Percentiles rank a stretch among this genome's conserved stretches.
Conservation (phyloP, 2,888 invertebrate species). For the Dolichomitus sp. region DNA sequence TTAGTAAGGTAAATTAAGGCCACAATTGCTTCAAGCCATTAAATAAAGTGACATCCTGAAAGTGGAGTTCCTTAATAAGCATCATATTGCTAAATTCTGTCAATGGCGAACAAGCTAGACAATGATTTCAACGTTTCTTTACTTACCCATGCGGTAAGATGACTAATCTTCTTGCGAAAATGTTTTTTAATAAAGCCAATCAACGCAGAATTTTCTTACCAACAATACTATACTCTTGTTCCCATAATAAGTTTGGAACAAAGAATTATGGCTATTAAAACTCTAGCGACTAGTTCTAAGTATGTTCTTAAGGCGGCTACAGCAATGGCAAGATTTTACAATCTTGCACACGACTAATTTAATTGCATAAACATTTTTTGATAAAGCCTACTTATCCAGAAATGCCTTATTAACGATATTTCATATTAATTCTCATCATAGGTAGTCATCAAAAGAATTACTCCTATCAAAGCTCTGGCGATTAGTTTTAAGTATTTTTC, state of each 20-base stretch:
- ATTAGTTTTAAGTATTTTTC: not conserved
- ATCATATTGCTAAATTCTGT: too few species aligned
- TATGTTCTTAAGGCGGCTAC: not conserved
- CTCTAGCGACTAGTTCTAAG: not conserved
- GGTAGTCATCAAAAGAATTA: not conserved
- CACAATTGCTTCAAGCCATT: too few species aligned
- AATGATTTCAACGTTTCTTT: too few species aligned
- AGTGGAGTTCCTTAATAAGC: too few species aligned
- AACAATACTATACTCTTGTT: not conserved
- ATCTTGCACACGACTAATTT: not conserved
- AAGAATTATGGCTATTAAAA: too few species aligned
- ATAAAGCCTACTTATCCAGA: not conserved
- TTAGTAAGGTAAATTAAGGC: too few species aligned
- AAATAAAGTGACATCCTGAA: too few species aligned
- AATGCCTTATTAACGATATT: not conserved
- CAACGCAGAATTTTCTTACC: not conserved
- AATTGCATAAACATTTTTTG: not conserved
- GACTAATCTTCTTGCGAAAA: not conserved
- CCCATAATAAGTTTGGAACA: not conserved
- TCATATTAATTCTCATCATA: not conserved
- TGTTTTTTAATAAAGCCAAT: not conserved
- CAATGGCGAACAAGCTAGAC: too few species aligned
- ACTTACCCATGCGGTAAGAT: not conserved
- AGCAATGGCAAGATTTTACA: not conserved
- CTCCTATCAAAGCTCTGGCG: not conserved